phyloP scores from a whole-genome alignment of 2,113 vertebrate species.

The Buteo buteo region DNA sequence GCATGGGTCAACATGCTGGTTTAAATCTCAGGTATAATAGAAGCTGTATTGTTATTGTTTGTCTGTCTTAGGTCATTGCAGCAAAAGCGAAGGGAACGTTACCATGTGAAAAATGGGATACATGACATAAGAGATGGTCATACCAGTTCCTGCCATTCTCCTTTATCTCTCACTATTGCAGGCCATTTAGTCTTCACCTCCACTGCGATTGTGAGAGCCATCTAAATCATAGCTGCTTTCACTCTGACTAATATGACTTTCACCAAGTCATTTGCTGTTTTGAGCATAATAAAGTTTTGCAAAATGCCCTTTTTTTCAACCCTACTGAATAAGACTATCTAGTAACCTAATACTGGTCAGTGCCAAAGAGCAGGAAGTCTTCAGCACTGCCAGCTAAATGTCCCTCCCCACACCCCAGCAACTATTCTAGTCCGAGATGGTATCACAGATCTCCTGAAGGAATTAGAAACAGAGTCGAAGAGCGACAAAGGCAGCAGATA shows the following conservation, averaged over 20 bases:
- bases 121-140: not conserved
- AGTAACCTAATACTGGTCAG: not conserved
- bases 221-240: not conserved
- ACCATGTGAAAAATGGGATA: not conserved
- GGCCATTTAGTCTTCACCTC: not conserved
- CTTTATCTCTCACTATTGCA: not conserved
- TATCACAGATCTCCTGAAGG: not conserved
- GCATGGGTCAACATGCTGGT: not conserved
- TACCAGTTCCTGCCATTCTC: not conserved
- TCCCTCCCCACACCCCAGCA: not conserved
- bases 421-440: not conserved
- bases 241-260: not conserved
- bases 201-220: not conserved
- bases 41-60: not conserved
- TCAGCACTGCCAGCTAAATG: not conserved
- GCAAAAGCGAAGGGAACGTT: not conserved
- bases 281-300: not conserved
- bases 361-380: not conserved
- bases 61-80: not conserved
- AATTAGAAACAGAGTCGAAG: not conserved
- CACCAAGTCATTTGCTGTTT: not conserved
- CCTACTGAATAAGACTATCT: not conserved
- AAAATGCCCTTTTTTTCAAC: not conserved
- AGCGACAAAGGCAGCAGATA: not conserved
- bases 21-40: not conserved